Percentiles rank a stretch among this genome's conserved stretches.
These are phyloP conservation scores for Leucophenga varia DNA, from an alignment of 1,140 invertebrate species.

Conservation along the genomic window DNA sequence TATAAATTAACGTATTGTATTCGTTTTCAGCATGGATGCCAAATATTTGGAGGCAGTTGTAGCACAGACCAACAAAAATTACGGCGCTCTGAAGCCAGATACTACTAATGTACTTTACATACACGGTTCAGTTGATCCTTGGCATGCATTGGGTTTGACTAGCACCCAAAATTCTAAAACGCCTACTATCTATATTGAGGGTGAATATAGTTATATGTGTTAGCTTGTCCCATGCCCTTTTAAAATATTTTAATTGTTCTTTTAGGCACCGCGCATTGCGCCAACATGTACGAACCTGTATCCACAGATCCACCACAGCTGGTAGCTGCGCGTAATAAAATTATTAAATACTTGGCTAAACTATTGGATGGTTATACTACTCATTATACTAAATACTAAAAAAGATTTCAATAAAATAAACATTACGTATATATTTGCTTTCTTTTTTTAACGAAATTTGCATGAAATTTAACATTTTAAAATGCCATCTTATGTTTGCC, in stretches of 20 bases:
- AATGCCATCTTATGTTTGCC: not conserved
- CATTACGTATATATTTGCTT: too few relatives aligned
- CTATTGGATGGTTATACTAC: constrained; percentile 28
- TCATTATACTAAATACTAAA: too few relatives aligned
- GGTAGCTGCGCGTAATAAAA: constrained; percentile 63
- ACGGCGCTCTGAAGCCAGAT: constrained; percentile 73
- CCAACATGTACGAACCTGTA: constrained; percentile 75
- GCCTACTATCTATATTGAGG: constrained; percentile 74
- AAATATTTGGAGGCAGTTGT: constrained; percentile 60
- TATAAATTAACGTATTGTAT: not conserved
- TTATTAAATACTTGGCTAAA: constrained; percentile 60
- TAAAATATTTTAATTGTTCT: constrained; percentile 10
- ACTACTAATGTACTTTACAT: constrained; percentile 80
- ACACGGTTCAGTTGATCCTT: constrained; percentile 90
- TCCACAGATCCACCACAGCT: constrained; percentile 65
- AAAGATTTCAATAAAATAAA: too few relatives aligned
- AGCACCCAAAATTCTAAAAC: constrained; percentile 56
- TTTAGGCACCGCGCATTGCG: constrained; percentile 77
- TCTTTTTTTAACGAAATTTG: too few relatives aligned
- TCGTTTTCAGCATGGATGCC: constrained; percentile 29
- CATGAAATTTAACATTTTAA: constrained; percentile 7
- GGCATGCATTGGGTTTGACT: constrained; percentile 82
- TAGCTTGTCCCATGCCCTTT: not conserved
- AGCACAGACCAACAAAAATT: constrained; percentile 74
- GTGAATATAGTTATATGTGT: constrained; percentile 56